Base-by-base conservation (phyloP, 2,888 invertebrate species). In the Phortica okadai region DNA sequence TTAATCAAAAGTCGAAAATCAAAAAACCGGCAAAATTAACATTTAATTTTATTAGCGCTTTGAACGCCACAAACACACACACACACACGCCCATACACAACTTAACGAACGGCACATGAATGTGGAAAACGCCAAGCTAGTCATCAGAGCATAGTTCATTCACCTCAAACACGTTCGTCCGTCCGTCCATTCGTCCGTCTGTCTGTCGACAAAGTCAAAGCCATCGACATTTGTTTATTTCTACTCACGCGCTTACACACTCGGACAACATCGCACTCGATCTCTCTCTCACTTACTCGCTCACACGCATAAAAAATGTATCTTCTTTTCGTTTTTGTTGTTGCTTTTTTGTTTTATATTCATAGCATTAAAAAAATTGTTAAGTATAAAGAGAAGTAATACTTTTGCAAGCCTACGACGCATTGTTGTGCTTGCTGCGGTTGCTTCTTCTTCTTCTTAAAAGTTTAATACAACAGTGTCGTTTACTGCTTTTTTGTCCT, bases 331-430 rank as follows among this genome's bases (percentile, higher is more conserved):
- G 33, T 33, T 33, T 33, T 33, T 21, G 21, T 21, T 21, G 21
- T 21, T 64, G 64, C 14, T 10, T 7, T 14, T 41, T 41, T 42
- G 10, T 66, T 6, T 66, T 42, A 42, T 66, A 42, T 66, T 42
- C n/a, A n/a, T 66, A 66, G 41, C 66, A 66, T 42, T 42, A 42
- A 66, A 66, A 41, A 41, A 42, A 66, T 33, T 42, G 41, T 11
- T 66, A 33, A 33, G 33, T 33, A 33, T 33, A 33, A 33, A 1
- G 33, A 33, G 33, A 33, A 33, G 4, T 33, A 33, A 33, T 33
- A 33, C 56, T 56, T 56, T 56, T 56, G 56, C 56, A 56, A 4
- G 33, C 33, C 33, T 33, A 33, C 33, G 33, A 33, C 33, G 33
- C 33, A 33, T 33, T 33, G 33, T 33, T 33, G 33, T 33, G 1